Conservation (phyloP, 2,888 invertebrate genomes). For the Dryadula phaetusa region DNA sequence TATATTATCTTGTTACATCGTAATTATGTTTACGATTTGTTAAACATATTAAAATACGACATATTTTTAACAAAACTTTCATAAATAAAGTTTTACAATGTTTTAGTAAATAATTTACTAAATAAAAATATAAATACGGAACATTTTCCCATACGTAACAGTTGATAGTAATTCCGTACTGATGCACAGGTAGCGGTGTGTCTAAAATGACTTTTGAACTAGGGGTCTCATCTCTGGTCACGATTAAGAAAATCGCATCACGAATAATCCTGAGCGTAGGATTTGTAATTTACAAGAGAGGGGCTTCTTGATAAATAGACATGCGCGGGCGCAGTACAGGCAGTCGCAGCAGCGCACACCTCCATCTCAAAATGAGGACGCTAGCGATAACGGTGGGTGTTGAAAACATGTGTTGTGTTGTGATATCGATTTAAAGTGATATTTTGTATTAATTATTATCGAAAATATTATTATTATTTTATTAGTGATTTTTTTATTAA, state of each 20-base stretch:
- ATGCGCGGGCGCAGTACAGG: constrained; percentile 50
- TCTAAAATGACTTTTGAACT: constrained; percentile 45
- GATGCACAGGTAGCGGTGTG: constrained; percentile 7
- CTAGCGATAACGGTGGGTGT: constrained; percentile 74
- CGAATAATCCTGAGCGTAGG: constrained; percentile 49
- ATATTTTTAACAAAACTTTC: too few species aligned
- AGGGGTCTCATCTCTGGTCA: constrained; percentile 46
- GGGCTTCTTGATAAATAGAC: constrained; percentile 69
- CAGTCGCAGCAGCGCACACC: constrained; percentile 71
- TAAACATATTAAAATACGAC: too few species aligned
- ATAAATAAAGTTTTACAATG: not conserved
- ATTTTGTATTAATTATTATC: not conserved
- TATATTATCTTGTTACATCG: too few species aligned
- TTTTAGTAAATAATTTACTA: not conserved
- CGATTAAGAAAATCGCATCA: constrained; percentile 48
- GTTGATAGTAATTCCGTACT: not conserved
- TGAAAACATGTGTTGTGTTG: constrained; percentile 50
- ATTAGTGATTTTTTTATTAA: not conserved
- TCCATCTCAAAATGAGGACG: constrained; percentile 71
- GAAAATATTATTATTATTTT: not conserved
- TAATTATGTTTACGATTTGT: too few species aligned
- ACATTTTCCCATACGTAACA: constrained; percentile 25
- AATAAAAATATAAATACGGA: not conserved
- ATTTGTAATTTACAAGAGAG: constrained; percentile 56
- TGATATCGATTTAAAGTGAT: constrained; percentile 28